These are phyloP conservation scores for Microhierax caerulescens DNA, from an alignment of 2,797 vertebrate genomes.

Conservation along the genomic window DNA sequence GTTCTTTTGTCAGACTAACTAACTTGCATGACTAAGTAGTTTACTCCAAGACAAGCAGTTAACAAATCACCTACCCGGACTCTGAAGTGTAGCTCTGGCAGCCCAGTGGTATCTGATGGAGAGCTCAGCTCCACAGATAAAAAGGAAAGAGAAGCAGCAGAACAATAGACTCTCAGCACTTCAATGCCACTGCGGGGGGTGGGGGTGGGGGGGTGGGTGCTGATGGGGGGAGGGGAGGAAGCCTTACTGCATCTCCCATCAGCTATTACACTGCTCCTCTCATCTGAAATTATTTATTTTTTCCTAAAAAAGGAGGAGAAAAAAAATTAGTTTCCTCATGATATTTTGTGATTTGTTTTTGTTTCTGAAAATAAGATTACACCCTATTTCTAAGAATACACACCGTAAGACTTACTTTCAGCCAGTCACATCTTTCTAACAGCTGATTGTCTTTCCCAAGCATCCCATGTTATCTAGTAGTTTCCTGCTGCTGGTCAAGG, in stretches of 20 bases:
- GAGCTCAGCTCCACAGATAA: conserved; percentile 21
- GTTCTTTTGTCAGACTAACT: conserved; percentile 30
- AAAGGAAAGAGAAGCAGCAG: conserved; percentile 22
- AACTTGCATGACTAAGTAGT: conserved; percentile 3
- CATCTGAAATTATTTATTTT: neutral
- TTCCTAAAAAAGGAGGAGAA: neutral
- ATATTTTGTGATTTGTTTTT: neutral
- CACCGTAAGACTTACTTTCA: neutral
- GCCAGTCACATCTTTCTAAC: neutral
- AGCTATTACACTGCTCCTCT: neutral
- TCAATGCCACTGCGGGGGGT: neutral
- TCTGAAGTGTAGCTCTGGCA: neutral
- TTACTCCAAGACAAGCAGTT: conserved; percentile 40
- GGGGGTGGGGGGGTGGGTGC: neutral
- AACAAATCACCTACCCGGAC: conserved; percentile 25
- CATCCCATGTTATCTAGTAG: conserved; percentile 3
- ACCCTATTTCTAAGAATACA: neutral
- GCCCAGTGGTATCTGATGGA: neutral
- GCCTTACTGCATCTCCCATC: neutral
- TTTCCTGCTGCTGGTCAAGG: neutral
- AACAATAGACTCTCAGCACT: neutral
- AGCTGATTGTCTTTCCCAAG: neutral
- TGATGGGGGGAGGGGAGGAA: neutral
- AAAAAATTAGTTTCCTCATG: neutral
- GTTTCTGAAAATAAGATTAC: neutral